A percentile compares a stretch with the other conserved stretches of the same genome.
phyloP scores from a whole-genome alignment of 2,797 vertebrate genomes.

The Myripristis jacobus region DNA sequence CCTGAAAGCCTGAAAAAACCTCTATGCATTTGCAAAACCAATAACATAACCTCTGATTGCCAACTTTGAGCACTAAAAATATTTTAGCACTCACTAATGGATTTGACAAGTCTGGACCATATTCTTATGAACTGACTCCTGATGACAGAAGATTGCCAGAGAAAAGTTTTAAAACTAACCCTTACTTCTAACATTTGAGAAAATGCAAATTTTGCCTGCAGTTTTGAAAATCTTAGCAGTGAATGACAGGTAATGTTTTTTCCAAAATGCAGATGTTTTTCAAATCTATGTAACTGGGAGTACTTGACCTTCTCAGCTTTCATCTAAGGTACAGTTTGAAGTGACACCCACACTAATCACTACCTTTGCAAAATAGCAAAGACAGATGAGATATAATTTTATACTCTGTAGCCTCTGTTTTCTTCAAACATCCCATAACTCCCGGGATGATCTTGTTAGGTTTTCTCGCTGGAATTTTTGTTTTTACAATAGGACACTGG shows the following conservation, averaged over 20 bases:
- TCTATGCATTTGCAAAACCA: too few relatives aligned
- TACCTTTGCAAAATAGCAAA: slow-evolving; percentile 24
- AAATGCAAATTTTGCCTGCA: neutral
- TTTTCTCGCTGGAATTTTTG: slow-evolving; percentile 26
- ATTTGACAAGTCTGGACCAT: too few relatives aligned
- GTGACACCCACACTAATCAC: slow-evolving; percentile 29
- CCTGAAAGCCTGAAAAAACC: too few relatives aligned
- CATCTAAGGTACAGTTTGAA: neutral
- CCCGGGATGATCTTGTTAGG: neutral
- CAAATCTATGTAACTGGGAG: neutral
- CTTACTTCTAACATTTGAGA: neutral
- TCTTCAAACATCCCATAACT: slow-evolving; percentile 10
- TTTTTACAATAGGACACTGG: slow-evolving; percentile 2
- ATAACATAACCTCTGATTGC: too few relatives aligned
- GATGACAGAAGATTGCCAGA: neutral
- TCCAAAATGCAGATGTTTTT: neutral
- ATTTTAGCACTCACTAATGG: too few relatives aligned
- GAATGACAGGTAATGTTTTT: neutral
- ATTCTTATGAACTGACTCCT: neutral
- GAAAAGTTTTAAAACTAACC: neutral
- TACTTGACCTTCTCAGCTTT: too few relatives aligned
- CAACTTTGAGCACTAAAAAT: too few relatives aligned
- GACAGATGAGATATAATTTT: slow-evolving; percentile 20
- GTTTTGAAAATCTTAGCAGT: neutral
- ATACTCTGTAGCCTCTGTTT: neutral